Evolutionary conservation across 2,113 vertebrate species (phyloP), one percentile per base, ranked within the genome.

Genomic region (Forbesichthys agassizii): DNA sequence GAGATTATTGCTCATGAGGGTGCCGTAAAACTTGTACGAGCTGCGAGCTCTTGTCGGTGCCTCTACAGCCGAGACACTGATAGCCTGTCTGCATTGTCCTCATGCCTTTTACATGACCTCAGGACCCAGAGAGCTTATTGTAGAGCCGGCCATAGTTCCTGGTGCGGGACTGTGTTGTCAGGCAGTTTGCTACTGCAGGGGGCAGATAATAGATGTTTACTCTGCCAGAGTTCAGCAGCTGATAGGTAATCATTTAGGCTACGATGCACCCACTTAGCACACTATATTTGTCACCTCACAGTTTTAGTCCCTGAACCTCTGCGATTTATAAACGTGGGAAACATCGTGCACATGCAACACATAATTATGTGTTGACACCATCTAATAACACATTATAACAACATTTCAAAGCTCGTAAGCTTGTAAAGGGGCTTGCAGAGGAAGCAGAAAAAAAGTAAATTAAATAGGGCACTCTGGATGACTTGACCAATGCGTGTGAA

Each of bases 1-100:
- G 80, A 84, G 89, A 89, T 91, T 85, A 90, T 69, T 48, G 20
- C 73, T 81, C 84, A 88, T 88, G 81, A 79, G 86, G 88, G 86
- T 54, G 71, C 82, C 72, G 84, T 88, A 89, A 87, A 83, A 85
- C 79, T 86, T 84, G 80, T 78, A 63, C 81, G 74, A 73, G 71
- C 81, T 62, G 54, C 52, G 48, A 36, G 61, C 75, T 72, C 48
- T 71, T 48, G 63, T 64, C 3, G 27, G 69, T 77, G 75, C 66
- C 82, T 77, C 73, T 70, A 68, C 75, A 58, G 76, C 66, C 59
- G 71, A 64, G 65, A 16, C 75, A 62, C 85, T 79, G 83, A 90
- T 88, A 85, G 78, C 58, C 68, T 62, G 74, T 74, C 75, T 82
- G 77, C 85, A 90, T 90, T 88, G 90, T 91, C 61, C 57, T 80